Percentiles rank a stretch among this genome's conserved stretches.
Conservation (phyloP, 2,797 vertebrate genomes). For the Craterocephalus amniculus region DNA sequence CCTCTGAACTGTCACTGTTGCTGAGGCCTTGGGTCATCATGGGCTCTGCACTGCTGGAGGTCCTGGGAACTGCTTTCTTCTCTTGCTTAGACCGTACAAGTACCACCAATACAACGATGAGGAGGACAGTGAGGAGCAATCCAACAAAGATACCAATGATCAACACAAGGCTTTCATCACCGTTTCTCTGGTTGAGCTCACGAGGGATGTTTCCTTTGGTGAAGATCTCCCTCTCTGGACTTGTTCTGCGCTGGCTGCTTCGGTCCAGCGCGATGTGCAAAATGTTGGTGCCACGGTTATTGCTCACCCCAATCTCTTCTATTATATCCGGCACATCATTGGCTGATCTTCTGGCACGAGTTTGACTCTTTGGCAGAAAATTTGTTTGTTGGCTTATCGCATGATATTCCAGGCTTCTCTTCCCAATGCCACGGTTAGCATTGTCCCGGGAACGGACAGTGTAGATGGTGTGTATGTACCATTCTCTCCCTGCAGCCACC, state of each 20-base stretch:
- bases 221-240: slow-evolving; percentile 66
- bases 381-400: slow-evolving; percentile 36
- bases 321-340: slow-evolving; percentile 41
- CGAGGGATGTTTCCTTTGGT: slow-evolving; percentile 76
- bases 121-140: slow-evolving; percentile 82
- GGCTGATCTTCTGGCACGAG: slow-evolving; percentile 51
- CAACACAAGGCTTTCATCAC: slow-evolving; percentile 74
- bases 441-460: slow-evolving; percentile 80
- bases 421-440: slow-evolving; percentile 81
- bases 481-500: slow-evolving; percentile 85
- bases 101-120: slow-evolving; percentile 74
- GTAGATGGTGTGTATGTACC: slow-evolving; percentile 86
- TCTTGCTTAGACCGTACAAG: slow-evolving; percentile 78
- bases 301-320: slow-evolving; percentile 75
- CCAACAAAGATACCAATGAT: slow-evolving; percentile 81
- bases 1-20: slow-evolving; percentile 90
- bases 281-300: slow-evolving; percentile 85
- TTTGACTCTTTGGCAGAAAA: slow-evolving; percentile 29
- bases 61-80: slow-evolving; percentile 75
- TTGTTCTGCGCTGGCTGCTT: slow-evolving; percentile 67
- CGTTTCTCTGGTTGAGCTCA: slow-evolving; percentile 75
- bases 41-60: slow-evolving; percentile 83
- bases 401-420: slow-evolving; percentile 84
- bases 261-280: slow-evolving; percentile 80
- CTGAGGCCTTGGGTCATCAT: slow-evolving; percentile 79